Evolutionary conservation across 1,140 invertebrate species (phyloP).

Genomic region (Drosophila pseudoobscura): DNA sequence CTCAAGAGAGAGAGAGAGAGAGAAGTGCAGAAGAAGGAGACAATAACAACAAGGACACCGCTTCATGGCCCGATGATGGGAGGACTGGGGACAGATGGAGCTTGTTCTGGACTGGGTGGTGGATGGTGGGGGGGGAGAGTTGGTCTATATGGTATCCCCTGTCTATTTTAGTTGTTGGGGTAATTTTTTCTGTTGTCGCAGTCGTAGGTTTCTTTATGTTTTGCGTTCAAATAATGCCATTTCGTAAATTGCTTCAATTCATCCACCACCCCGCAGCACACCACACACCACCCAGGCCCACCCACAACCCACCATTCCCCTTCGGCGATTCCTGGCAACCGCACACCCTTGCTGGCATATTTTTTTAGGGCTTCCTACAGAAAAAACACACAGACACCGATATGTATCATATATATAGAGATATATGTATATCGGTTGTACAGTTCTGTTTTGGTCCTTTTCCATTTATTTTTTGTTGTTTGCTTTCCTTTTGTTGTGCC

Average conservation of each 20-base stretch:
- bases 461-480: conserved; percentile 47
- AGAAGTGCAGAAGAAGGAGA: background rate
- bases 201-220: conserved; percentile 60
- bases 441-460: conserved; percentile 26
- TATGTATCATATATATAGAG: conserved; percentile 27
- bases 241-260: conserved; percentile 74
- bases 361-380: conserved; percentile 66
- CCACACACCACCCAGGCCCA: background rate
- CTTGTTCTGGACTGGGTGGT: too few species aligned
- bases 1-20: too few species aligned
- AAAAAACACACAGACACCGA: conserved; percentile 36
- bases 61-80: conserved; percentile 12
- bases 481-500: background rate
- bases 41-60: conserved; percentile 51
- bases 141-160: conserved; percentile 22
- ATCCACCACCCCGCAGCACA: conserved; percentile 1
- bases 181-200: conserved; percentile 63
- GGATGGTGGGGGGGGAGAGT: too few species aligned
- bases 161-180: conserved; percentile 72
- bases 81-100: too few species aligned
- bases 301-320: background rate
- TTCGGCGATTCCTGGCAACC: background rate
- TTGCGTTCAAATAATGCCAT: conserved; percentile 78
- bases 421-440: conserved; percentile 3
- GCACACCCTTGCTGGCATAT: conserved; percentile 54